Conservation (phyloP, 2,797 vertebrate genomes). For the Pipistrellus kuhlii region DNA sequence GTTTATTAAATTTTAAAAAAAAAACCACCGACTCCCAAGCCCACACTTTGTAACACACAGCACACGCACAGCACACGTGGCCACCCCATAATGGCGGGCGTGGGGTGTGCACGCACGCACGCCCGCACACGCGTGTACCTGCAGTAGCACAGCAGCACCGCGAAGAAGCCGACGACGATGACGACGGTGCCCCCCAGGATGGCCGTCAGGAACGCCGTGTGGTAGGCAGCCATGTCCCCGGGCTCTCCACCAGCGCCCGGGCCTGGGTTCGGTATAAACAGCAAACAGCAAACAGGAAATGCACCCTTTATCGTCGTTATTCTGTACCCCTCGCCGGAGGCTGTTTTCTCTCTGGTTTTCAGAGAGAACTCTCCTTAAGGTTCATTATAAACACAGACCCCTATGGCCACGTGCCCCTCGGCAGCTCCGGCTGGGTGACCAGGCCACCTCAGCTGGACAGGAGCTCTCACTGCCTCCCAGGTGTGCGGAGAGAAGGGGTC, state of each 20-base stretch:
- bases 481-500: background rate
- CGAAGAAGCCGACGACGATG: conserved; percentile 90
- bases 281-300: conserved; percentile 59
- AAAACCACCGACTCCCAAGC: too few relatives aligned
- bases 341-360: too few relatives aligned
- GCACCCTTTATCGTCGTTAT: background rate
- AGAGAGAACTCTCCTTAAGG: background rate
- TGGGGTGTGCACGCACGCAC: too few relatives aligned
- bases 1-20: too few relatives aligned
- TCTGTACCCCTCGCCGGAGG: accelerated
- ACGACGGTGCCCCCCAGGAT: conserved; percentile 90
- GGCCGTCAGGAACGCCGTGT: conserved; percentile 90
- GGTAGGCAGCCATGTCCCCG: conserved; percentile 90
- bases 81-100: too few relatives aligned
- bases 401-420: background rate
- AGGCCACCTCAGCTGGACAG: background rate
- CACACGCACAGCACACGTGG: too few relatives aligned
- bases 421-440: background rate
- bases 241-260: conserved; percentile 83
- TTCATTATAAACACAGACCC: background rate
- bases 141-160: conserved; percentile 90
- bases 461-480: background rate
- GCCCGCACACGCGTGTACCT: conserved; percentile 77
- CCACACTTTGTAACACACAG: too few relatives aligned
- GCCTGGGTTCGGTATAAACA: conserved; percentile 80